Percentiles rank a stretch among this genome's conserved stretches.
Conservation (phyloP, 2,797 vertebrate species). For the Pagetopsis macropterus region DNA sequence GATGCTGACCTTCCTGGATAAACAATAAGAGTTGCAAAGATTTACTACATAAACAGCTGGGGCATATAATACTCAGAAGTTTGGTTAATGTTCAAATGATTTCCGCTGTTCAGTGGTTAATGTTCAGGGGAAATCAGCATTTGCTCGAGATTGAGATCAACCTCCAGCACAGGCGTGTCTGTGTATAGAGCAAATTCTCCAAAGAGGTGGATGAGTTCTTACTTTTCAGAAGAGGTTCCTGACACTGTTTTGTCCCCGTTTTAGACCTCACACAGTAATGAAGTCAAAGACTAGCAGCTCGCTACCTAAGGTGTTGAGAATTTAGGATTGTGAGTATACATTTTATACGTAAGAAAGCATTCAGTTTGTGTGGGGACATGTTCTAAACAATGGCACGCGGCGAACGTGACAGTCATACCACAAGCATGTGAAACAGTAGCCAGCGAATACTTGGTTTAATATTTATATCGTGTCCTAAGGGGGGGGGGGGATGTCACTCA, state of each 20-base stretch:
- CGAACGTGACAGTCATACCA: slow-evolving; percentile 27
- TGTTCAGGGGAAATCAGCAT: slow-evolving; percentile 78
- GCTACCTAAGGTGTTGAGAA: neutral
- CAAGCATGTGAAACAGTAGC: slow-evolving; percentile 62
- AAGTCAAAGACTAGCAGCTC: slow-evolving; percentile 12
- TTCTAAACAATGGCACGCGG: slow-evolving; percentile 40
- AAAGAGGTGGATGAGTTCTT: slow-evolving; percentile 41
- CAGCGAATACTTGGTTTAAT: slow-evolving; percentile 54
- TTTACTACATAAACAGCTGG: slow-evolving; percentile 66
- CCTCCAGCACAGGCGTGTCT: slow-evolving; percentile 57
- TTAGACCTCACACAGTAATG: slow-evolving; percentile 12
- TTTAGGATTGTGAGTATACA: slow-evolving; percentile 9
- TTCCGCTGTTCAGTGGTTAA: slow-evolving; percentile 76
- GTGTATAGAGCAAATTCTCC: slow-evolving; percentile 50
- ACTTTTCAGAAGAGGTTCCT: slow-evolving; percentile 20
- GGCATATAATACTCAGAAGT: slow-evolving; percentile 55
- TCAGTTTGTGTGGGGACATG: slow-evolving; percentile 20
- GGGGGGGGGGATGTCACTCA: slow-evolving; percentile 23
- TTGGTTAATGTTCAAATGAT: slow-evolving; percentile 80
- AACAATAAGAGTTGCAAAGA: slow-evolving; percentile 58
- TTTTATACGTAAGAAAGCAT: slow-evolving; percentile 12
- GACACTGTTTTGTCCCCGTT: slow-evolving; percentile 19
- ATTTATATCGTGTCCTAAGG: slow-evolving; percentile 47
- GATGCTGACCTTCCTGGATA: slow-evolving; percentile 65
- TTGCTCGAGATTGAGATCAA: slow-evolving; percentile 72